Base-by-base conservation (phyloP, 1,140 invertebrate genomes). In the Lerema accius region DNA sequence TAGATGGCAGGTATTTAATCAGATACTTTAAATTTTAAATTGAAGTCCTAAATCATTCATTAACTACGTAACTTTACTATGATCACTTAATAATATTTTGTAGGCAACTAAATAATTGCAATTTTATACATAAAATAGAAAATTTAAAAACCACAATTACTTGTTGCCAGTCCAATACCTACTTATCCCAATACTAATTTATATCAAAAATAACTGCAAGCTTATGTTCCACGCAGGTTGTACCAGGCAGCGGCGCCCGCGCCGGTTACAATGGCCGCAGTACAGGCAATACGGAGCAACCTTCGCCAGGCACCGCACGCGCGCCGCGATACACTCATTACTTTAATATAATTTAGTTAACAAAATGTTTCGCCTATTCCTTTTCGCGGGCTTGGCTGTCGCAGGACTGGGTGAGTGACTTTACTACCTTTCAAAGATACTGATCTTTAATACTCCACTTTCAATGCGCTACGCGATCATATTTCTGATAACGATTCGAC, bases 241-340 rank as follows among this genome's bases (percentile, higher is more conserved):
- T 74, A 75, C 16, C 13, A 42, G 59, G 46, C 67, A 71, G 71
- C 62, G 69, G 76, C 73, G 74, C 71, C 35, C 37, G 71, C 77
- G 80, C 69, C 60, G 71, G 69, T 64, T 67, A 74, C 75, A 78
- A 74, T 74, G 63, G 59, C 59, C 45, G 46, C 48, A 45, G 51
- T 63, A 35, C 69, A 19, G 61, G 63, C 84, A 89, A 89, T 89
- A 82, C 82, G 51, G 61, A 73, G 65, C 81, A 83, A 82, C 86
- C 79, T 82, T 84, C 79, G 79, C 64, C 64, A 65, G 69, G 77
- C 78, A 78, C 32, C 80, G 82, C 86, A 89, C 86, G 86, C 78
- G 73, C 71, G 68, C 74, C 60, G 59, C 35, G 69, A 67, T 63
- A 51, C 26, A 61, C 59, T 61, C 56, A 66, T 69, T 50, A 40